Base-by-base conservation (phyloP, 2,888 invertebrate genomes). In the Drosophila neonasuta region DNA sequence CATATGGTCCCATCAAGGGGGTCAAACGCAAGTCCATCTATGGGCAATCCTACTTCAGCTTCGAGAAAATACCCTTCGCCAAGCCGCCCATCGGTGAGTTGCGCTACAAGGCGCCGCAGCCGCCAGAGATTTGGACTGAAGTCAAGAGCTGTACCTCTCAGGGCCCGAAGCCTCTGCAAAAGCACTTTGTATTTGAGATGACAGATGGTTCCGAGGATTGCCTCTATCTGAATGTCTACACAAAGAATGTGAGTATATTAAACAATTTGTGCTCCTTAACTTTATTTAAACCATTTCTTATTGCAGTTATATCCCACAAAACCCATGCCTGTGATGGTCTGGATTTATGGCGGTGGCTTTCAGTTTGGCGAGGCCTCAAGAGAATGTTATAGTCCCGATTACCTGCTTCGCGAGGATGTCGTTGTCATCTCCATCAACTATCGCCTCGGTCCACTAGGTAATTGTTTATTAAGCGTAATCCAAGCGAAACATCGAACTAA, bases 161-260 rank as follows among this genome's bases (percentile, higher is more conserved):
- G 75, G 89, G 90, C 8, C 88, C 89, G 6, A 81, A 89, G 66
- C 90, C 90, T 17, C 71, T 90, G 50, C 91, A 92, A 56, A 89
- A 87, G 51, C 89, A 91, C 77, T 88, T 89, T 49, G 88, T 91
- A 4, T 87, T 89, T 63, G 87, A 91, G 64, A 89, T 90, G 86
- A 88, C 90, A 13, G 89, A 92, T 34, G 93, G 93, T 10, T 88
- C 90, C n/a, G 93, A 93, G 83, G 92, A 93, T 77, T 93, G 93
- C 71, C 82, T 93, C 2, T 92, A 92, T 79, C 86, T 93, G 8
- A 93, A 92, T 87, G 91, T 93, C 13, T 91, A 90, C 42, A 89
- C 91, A 1, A 90, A 90, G 76, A 88, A 90, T 81, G 91, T 91
- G 54, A 81, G 88, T 79, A 11, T 6, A 8, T 5, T 10, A 15